Evolutionary conservation across 2,797 vertebrate species (phyloP).

Genomic region (Macropodus opercularis): DNA sequence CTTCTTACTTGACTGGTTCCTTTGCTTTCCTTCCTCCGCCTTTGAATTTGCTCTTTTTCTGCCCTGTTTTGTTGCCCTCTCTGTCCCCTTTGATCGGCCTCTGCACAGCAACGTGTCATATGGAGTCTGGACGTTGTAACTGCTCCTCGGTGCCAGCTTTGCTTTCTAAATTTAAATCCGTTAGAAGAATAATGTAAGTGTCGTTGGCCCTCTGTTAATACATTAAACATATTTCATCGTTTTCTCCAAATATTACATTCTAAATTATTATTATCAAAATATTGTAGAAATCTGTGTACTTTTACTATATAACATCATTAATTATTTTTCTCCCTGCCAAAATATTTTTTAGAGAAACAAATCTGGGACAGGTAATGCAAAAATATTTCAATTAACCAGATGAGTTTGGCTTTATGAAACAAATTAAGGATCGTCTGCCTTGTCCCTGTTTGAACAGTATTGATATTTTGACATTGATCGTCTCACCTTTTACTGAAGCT

Average conservation of each 20-base stretch:
- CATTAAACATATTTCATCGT: not conserved
- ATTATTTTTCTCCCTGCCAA: not conserved
- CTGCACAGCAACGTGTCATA: constrained; percentile 72
- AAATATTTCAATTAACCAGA: constrained; percentile 2
- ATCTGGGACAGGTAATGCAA: not conserved
- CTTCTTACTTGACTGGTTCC: constrained; percentile 80
- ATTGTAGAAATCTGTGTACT: not conserved
- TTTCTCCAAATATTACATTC: not conserved
- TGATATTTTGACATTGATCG: constrained; percentile 68
- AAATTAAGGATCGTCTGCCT: constrained; percentile 28
- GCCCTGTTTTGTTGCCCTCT: constrained; percentile 69
- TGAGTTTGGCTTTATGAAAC: constrained; percentile 42
- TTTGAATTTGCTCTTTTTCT: constrained; percentile 87
- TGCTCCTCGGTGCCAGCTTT: constrained; percentile 42
- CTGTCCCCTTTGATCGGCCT: constrained; percentile 63
- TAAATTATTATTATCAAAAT: not conserved
- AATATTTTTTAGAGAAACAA: not conserved
- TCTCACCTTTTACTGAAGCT: constrained; percentile 66
- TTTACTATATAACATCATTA: not conserved
- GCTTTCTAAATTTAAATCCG: constrained; percentile 13
- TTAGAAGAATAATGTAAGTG: too few relatives aligned
- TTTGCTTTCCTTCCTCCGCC: constrained; percentile 80
- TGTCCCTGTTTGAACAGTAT: constrained; percentile 65
- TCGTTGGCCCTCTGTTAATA: not conserved
- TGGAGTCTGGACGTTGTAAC: constrained; percentile 48